phyloP scores from a whole-genome alignment of 2,888 invertebrate genomes.

The Epistrophe eligans region DNA sequence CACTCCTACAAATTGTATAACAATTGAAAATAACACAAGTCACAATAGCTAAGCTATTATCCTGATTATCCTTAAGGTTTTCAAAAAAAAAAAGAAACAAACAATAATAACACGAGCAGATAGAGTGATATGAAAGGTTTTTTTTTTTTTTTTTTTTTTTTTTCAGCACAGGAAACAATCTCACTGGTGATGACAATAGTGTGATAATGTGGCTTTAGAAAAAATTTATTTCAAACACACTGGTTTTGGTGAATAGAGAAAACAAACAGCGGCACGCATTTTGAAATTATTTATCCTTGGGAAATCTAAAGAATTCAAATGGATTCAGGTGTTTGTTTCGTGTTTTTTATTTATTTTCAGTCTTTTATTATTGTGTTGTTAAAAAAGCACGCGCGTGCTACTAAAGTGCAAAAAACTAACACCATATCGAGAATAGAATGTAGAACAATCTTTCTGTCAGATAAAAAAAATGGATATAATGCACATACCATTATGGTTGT shows the following conservation, averaged over 20 bases:
- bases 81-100: no score
- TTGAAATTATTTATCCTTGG: constrained; percentile 50
- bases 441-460: constrained; percentile 23
- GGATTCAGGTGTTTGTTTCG: constrained; percentile 22
- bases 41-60: constrained; percentile 69
- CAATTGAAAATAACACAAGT: constrained; percentile 49
- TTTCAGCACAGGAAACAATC: constrained; percentile 38
- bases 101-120: constrained; percentile 13
- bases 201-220: constrained; percentile 61
- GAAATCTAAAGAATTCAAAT: constrained; percentile 39
- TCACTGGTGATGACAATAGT: constrained; percentile 37
- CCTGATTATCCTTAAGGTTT: constrained; percentile 61
- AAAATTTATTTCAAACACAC: constrained; percentile 35
- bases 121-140: constrained; percentile 56
- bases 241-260: constrained; percentile 39
- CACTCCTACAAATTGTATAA: constrained; percentile 39
- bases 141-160: neutral
- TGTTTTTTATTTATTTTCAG: constrained; percentile 4
- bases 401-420: constrained; percentile 59
- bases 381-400: constrained; percentile 53
- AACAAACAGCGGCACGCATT: constrained; percentile 47
- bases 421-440: constrained; percentile 48
- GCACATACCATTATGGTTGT: constrained; percentile 50
- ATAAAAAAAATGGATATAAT: constrained; percentile 40
- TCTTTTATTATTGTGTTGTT: neutral